These are phyloP conservation scores for Pseudonaja textilis DNA, from an alignment of 2,113 vertebrate genomes.

Conservation along the genomic window DNA sequence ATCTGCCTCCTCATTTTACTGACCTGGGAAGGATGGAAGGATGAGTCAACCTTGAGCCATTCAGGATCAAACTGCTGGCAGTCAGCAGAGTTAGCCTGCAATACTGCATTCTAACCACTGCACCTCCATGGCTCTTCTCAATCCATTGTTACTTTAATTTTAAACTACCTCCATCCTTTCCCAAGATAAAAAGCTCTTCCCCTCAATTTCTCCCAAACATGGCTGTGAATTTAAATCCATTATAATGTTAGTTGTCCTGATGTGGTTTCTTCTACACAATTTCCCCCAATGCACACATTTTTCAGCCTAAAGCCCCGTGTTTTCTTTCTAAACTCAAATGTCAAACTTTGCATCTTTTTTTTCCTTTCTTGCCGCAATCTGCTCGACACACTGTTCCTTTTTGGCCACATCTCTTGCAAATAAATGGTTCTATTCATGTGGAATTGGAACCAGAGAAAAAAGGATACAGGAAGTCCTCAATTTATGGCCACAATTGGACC, in stretches of 20 bases:
- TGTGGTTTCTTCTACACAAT: neutral
- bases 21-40: no score
- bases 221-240: neutral
- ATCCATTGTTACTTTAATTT: neutral
- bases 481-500: no score
- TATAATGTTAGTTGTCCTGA: neutral
- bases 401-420: neutral
- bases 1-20: no score
- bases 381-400: neutral
- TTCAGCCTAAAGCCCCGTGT: neutral
- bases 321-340: neutral
- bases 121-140: neutral
- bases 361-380: neutral
- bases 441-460: neutral
- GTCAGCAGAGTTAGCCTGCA: no score
- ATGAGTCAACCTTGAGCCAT: no score
- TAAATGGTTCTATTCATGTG: neutral
- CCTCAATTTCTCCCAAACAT: neutral
- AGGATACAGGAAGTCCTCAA: neutral
- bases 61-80: no score
- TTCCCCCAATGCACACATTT: neutral
- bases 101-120: no score
- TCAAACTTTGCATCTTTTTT: neutral
- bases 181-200: neutral
- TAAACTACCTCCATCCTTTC: neutral